phyloP scores from a whole-genome alignment of 2,113 vertebrate genomes.

The Anser cygnoides region DNA sequence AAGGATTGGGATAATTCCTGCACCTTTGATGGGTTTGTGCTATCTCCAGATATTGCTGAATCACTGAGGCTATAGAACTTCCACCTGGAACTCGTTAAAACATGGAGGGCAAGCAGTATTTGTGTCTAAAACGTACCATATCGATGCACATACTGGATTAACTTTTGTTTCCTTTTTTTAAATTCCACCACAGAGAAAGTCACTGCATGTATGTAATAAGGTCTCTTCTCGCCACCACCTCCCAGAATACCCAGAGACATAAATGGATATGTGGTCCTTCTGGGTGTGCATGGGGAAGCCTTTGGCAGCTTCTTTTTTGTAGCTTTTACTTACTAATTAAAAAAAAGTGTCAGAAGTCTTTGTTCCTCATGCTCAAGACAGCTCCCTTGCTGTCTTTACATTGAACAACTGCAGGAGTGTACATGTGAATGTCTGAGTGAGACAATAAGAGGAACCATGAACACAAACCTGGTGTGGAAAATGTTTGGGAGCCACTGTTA shows the following conservation, averaged over 20 bases:
- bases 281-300: rapidly evolving
- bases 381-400: not conserved
- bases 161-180: not conserved
- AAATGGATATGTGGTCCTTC: not conserved
- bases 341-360: not conserved
- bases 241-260: not conserved
- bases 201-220: not conserved
- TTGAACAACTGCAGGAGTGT: not conserved
- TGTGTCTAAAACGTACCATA: not conserved
- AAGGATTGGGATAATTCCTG: not conserved
- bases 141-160: not conserved
- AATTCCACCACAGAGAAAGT: not conserved
- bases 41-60: not conserved
- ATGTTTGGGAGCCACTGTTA: not conserved
- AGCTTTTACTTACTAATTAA: not conserved
- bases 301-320: not conserved
- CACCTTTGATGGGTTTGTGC: not conserved
- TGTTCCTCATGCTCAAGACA: no score
- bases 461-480: rapidly evolving
- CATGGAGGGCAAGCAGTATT: not conserved
- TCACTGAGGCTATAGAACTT: not conserved
- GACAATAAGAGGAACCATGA: not conserved
- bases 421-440: not conserved
- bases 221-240: not conserved
- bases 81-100: constrained; percentile 15